Evolutionary conservation across 2,113 vertebrate genomes (phyloP).

Genomic region (Pygoscelis adeliae): DNA sequence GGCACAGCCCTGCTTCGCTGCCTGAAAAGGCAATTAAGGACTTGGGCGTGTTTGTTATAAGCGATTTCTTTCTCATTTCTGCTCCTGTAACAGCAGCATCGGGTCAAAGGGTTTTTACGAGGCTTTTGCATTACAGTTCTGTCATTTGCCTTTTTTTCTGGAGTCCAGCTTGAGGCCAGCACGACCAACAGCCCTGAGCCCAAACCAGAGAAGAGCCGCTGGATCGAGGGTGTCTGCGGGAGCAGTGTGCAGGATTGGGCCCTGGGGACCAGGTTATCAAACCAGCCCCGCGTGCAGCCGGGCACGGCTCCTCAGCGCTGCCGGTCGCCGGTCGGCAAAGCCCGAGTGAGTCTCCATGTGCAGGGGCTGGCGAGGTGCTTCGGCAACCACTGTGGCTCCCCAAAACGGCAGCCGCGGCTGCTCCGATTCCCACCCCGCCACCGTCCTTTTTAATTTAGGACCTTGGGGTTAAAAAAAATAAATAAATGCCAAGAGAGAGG

Average conservation of each 20-base stretch:
- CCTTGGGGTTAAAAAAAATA: neutral
- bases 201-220: fast-evolving
- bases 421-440: neutral
- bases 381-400: fast-evolving
- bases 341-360: fast-evolving
- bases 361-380: neutral
- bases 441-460: neutral
- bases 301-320: neutral
- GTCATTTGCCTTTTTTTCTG: neutral
- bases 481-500: neutral
- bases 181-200: fast-evolving
- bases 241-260: neutral
- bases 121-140: neutral
- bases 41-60: fast-evolving
- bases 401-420: fast-evolving
- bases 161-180: neutral
- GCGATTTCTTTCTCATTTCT: neutral
- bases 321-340: fast-evolving
- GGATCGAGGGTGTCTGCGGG: fast-evolving
- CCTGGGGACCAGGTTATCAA: no score
- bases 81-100: neutral
- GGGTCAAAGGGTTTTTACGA: neutral
- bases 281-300: fast-evolving
- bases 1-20: fast-evolving
- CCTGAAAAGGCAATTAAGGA: neutral